Evolutionary conservation across 2,888 invertebrate species (phyloP).

Genomic region (Melikaiella ostensackeni): DNA sequence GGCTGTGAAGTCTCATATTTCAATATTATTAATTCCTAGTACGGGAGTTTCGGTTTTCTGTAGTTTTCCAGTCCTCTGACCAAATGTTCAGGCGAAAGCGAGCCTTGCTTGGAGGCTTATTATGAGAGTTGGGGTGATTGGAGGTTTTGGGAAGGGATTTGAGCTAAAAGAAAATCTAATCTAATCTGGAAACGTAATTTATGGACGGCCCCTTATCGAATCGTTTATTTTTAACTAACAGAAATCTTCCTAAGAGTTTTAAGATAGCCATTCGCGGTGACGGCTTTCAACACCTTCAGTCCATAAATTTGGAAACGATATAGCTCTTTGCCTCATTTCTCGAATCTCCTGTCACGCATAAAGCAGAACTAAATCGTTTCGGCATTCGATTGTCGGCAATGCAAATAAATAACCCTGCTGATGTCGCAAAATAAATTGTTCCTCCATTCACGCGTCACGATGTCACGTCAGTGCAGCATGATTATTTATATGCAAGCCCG

Average conservation of each 20-base stretch:
- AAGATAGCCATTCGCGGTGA: not conserved
- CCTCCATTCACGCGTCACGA: constrained; percentile 27
- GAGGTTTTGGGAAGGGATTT: no score
- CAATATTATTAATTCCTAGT: no score
- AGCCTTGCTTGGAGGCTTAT: no score
- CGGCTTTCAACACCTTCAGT: not conserved
- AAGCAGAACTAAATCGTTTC: constrained; percentile 20
- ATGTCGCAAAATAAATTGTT: constrained; percentile 30
- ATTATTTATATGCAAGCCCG: constrained; percentile 24
- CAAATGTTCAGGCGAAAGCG: no score
- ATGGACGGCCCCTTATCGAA: not conserved
- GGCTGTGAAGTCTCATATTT: no score
- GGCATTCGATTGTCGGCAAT: constrained; percentile 26
- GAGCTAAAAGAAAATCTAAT: no score
- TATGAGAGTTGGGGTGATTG: no score
- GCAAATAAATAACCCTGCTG: constrained; percentile 21
- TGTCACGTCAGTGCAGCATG: constrained; percentile 25
- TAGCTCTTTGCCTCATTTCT: constrained; percentile 21
- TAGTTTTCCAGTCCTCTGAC: no score
- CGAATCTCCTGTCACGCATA: constrained; percentile 1
- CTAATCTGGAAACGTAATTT: no score
- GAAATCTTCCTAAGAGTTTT: not conserved
- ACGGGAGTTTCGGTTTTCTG: no score
- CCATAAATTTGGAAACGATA: constrained; percentile 11
- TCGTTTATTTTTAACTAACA: not conserved